Base-by-base conservation (phyloP, 2,888 invertebrate genomes). In the Chirona hameri region DNA sequence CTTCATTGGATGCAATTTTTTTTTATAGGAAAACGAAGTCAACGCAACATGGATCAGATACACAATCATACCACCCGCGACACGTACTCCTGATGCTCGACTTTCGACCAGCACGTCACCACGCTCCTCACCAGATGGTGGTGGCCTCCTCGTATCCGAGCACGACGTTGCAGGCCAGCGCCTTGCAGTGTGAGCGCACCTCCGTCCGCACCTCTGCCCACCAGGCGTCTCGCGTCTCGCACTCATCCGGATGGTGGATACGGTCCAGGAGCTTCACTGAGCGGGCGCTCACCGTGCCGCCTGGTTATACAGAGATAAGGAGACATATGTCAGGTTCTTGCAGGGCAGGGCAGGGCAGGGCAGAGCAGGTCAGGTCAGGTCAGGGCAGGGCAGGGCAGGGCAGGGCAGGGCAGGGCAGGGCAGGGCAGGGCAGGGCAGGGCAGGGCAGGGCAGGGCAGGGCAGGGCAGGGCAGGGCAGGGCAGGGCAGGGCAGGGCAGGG, bases 171-270 rank as follows among this genome's bases (percentile, higher is more conserved):
- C 99, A 99, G 21, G 95, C 94, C 84, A 99, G 90, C 0, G 97
- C 94, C 69, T 96, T 90, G 10, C 96, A 95, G 88, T 99, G 98
- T 5, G 98, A 96, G 0, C 97, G 91, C 83, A 99, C 93, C 90
- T 99, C 99, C 88, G 96, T 96, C 81, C 99, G 90, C 46, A 99
- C 90, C 89, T 99, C 98, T 0, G 94, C 95, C 98, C 99, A 99
- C 97, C 98, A 98, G 1, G 94, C 93, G 86, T 98, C 97, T 76
- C 98, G 91, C 5, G 94, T 93, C 87, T 96, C 96, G 27, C 95
- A 95, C 88, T 97, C 97, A 86, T 97, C 95, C n/a, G 82, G 82
- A 7, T 82, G 83, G 76, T 83, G 83, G 83, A 94, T 93, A 85
- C 94, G 90, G 87, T 94, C 94, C 79, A 96, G 88, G 52, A 96